phyloP scores from a whole-genome alignment of 2,888 invertebrate genomes.

The Ectropis crepuscularia region DNA sequence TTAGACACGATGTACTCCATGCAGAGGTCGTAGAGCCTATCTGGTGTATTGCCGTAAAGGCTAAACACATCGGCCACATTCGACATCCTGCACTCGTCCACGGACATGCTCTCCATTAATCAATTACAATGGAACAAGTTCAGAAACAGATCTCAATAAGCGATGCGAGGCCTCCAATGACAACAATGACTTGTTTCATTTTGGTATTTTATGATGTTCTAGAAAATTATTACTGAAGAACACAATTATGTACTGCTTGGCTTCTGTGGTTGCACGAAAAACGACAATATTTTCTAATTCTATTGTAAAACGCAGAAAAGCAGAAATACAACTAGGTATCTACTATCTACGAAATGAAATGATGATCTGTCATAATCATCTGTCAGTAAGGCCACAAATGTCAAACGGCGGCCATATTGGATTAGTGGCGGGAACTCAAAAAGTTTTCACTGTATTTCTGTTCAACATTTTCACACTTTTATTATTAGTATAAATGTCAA shows the following conservation, averaged over 20 bases:
- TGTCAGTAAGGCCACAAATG: too few relatives aligned
- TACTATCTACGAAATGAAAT: too few relatives aligned
- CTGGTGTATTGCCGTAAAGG: constrained; percentile 77
- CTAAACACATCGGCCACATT: constrained; percentile 55
- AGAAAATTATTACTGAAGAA: background rate
- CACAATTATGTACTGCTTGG: constrained; percentile 1
- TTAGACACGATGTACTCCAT: constrained; percentile 86
- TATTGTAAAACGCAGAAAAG: constrained; percentile 8
- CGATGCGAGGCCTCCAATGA: constrained; percentile 3
- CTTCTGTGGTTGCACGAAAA: constrained; percentile 28
- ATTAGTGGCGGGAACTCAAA: too few relatives aligned
- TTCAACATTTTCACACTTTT: too few relatives aligned
- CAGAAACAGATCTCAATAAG: constrained; percentile 5
- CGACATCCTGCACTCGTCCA: constrained; percentile 57
- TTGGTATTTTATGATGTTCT: constrained; percentile 3
- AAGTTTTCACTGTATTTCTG: too few relatives aligned
- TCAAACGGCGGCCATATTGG: too few relatives aligned
- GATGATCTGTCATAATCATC: too few relatives aligned
- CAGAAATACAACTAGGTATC: too few relatives aligned
- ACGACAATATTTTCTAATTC: constrained; percentile 16
- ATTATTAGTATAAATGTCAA: too few relatives aligned
- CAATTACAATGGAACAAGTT: constrained; percentile 16
- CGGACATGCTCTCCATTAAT: constrained; percentile 13
- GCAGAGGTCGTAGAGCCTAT: constrained; percentile 86
- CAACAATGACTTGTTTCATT: constrained; percentile 6